Base-by-base conservation (phyloP, 2,113 vertebrate species). In the Solea senegalensis region DNA sequence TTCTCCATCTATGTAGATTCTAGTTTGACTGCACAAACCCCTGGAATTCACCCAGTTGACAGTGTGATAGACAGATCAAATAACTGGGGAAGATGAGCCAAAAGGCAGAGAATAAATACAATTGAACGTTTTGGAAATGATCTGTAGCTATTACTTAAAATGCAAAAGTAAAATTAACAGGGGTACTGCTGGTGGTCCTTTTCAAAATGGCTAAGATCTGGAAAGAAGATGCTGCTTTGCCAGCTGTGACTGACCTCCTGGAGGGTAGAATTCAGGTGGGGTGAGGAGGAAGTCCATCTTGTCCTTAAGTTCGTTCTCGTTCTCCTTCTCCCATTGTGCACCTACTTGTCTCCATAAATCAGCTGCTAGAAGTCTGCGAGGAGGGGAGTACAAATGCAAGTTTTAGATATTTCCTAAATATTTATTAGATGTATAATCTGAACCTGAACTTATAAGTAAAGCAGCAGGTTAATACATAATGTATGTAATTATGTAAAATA, bases 291-390 rank as follows among this genome's bases (percentile, higher is more conserved):
- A 99, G 87, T 99, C 95, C 86, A 97, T 92, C 84, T 98, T 99
- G 89, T 99, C 97, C 89, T 99, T 99, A 72, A 99, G 92, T 58
- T 98, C 96, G 0, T 95, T 95, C 80, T 97, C 96, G 8, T 99
- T 99, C 86, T 99, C 98, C 28, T 94, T 94, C 84, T 99, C 96
- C 98, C 98, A 99, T 65, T 97, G 97, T 44, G 93, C 80, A 2
- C 98, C 98, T 1, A 94, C 78, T 78, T 93, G 93, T 70, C 89
- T 94, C 98, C 98, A 99, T 1, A 97, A 95, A 78, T 90, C 88
- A 66, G 88, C 58, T 5, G 97, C 94, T 58, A 93, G 74, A 34
- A 91, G 79, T 80, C 98, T 99, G 89, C 21, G 21, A 67, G 85
- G n/a, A 61, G n/a, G n/a, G 81, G 13, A 66, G 26, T 2, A 2